Conservation (phyloP, 2,888 invertebrate genomes). For the Protonemura montana region DNA sequence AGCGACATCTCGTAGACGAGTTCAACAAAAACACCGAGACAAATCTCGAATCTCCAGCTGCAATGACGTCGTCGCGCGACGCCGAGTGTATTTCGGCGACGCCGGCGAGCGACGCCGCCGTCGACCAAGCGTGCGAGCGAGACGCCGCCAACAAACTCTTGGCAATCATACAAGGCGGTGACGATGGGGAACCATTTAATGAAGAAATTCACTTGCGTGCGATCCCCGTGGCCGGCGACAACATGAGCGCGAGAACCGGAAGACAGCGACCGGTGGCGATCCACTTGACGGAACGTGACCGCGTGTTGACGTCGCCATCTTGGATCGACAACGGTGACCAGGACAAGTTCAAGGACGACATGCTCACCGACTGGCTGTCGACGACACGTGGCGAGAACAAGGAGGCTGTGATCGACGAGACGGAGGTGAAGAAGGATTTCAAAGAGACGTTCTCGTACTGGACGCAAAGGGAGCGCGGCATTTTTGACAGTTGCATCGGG, state of each 20-base stretch:
- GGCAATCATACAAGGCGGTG: conserved; percentile 15
- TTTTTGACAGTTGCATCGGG: neutral
- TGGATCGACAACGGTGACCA: conserved; percentile 12
- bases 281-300: neutral
- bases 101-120: neutral
- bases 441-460: conserved; percentile 36
- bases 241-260: conserved; percentile 21
- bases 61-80: conserved; percentile 24
- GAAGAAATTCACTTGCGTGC: conserved; percentile 22
- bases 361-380: conserved; percentile 62
- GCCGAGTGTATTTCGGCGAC: no score
- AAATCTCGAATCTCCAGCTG: neutral
- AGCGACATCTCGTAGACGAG: neutral
- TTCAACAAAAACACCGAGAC: neutral
- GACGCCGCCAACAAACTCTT: conserved; percentile 13
- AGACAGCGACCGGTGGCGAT: conserved; percentile 15
- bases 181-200: conserved; percentile 4
- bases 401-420: conserved; percentile 10
- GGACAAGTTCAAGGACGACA: conserved; percentile 55
- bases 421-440: conserved; percentile 30
- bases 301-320: conserved; percentile 28
- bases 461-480: conserved; percentile 15
- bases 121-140: conserved; percentile 18
- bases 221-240: neutral
- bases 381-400: neutral